Evolutionary conservation across 2,797 vertebrate species (phyloP), one percentile per base, ranked within the genome.

Genomic region (Danio kyathit): DNA sequence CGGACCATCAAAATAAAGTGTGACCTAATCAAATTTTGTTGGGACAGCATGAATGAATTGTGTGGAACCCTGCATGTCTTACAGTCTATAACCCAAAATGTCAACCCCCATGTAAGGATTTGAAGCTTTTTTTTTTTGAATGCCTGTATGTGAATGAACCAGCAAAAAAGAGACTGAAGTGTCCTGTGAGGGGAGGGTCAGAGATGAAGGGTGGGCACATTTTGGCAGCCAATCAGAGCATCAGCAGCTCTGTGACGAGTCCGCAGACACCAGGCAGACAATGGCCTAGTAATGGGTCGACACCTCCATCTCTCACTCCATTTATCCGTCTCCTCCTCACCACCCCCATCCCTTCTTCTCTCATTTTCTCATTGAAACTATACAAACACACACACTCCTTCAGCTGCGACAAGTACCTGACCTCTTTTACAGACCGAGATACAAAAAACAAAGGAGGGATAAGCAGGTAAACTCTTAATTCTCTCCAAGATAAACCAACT

Each of bases 211-310:
- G 75, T 63, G 72, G 82, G 82, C 66, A 66, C 60, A 73, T 60
- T 56, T 60, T 65, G 67, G 65, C 66, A 91, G 87, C 90, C 90
- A 92, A 87, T 92, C 84, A 91, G 86, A 79, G 86, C 80, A 86
- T 86, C 56, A 52, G 76, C 66, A 87, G 86, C 79, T 61, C 85
- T 87, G 86, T 92, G 91, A 93, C 88, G 87, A 82, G 86, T 85
- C 80, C n/a, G 44, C 87, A 91, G 90, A 93, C 89, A 75, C 88
- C 89, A 89, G 92, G 89, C 91, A 93, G 91, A 92, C 89, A 92
- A 91, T 92, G 92, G 90, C 91, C 91, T 92, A 92, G 85, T 93
- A 93, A 92, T 87, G 86, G 84, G 88, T 88, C 87, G 84, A 87
- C 85, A 82, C 82, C 74, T 61, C 70, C 29, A 59, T 74, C 67